Base-by-base conservation (phyloP, 2,888 invertebrate species). In the Drosophila niveifrons region DNA sequence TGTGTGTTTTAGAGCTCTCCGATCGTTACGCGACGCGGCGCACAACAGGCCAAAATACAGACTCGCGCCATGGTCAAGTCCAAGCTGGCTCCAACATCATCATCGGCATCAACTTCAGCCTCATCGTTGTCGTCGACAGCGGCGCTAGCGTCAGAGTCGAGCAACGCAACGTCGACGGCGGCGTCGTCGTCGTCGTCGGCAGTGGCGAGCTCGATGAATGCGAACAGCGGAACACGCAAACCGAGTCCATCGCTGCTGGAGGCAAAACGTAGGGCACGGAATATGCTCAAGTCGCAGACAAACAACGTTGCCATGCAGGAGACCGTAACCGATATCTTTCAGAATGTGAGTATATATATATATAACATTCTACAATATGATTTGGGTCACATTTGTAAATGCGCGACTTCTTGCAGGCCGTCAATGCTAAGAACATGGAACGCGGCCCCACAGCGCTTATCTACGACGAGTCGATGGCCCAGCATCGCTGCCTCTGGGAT, bases 401-500 rank as follows among this genome's bases (percentile, higher is more conserved):
- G 4, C 6, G 6, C 18, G 7, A n/a, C 6, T 44, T n/a, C 53
- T 48, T 43, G 4, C 76, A 96, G 95, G 95, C 95, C 9, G 94
- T 95, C 91, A 94, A 94, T 77, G 94, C 95, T 0, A 95, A 95
- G 90, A 91, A 88, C 2, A 92, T 94, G 86, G 91, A 94, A 15
- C 94, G 94, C 39, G 94, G 94, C 1, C 92, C 93, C 1, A 97
- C 97, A 0, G 97, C 96, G 0, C 92, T 97, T 7, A 94, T 96
- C 50, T 96, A 95, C 65, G 96, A 97, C 90, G 94, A 94, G 61
- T 93, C 94, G 2, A 97, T 97, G 96, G 92, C 93, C 0, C 94
- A 96, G 74, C 97, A 97, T 90, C 89, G 93, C 28, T 97, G 97
- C 82, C 92, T 95, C 2, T 97, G 97, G 97, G 97, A 97, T 91